Evolutionary conservation across 2,113 vertebrate species (phyloP).

Genomic region (Microcebus murinus): DNA sequence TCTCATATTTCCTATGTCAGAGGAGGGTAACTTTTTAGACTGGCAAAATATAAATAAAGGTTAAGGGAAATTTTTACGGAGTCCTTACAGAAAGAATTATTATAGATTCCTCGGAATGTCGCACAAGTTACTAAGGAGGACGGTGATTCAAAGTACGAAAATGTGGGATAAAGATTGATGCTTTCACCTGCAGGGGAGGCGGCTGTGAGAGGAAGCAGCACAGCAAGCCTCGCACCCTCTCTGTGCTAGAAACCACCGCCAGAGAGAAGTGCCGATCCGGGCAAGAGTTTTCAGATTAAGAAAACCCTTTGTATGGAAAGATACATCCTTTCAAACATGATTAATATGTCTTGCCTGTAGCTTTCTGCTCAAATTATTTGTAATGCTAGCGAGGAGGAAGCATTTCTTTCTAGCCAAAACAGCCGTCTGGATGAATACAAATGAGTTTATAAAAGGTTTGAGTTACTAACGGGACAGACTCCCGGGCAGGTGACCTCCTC

Average conservation of each 20-base stretch:
- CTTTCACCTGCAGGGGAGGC: neutral
- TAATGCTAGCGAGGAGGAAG: slow-evolving; percentile 67
- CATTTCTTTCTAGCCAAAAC: slow-evolving; percentile 76
- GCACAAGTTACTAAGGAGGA: neutral
- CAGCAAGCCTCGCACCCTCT: accelerated
- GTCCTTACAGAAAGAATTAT: too few relatives aligned
- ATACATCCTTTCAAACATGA: slow-evolving; percentile 78
- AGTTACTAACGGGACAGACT: neutral
- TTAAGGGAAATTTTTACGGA: neutral
- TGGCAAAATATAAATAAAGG: neutral
- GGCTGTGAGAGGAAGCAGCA: neutral
- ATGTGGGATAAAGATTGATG: neutral
- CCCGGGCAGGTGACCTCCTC: neutral
- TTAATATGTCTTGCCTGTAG: slow-evolving; percentile 80
- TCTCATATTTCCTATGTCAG: neutral
- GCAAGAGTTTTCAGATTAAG: neutral
- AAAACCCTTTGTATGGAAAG: slow-evolving; percentile 74
- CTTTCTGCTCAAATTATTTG: slow-evolving; percentile 81
- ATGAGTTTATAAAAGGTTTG: slow-evolving; percentile 33
- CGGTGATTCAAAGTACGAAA: neutral
- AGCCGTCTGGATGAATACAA: slow-evolving; percentile 77
- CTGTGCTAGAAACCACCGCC: neutral
- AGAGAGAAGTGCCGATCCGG: too few relatives aligned
- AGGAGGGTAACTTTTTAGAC: neutral
- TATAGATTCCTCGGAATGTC: neutral